A percentile compares a stretch with the other conserved stretches of the same genome.
phyloP scores from a whole-genome alignment of 1,140 invertebrate species.

The Armadillidium nasatum region DNA sequence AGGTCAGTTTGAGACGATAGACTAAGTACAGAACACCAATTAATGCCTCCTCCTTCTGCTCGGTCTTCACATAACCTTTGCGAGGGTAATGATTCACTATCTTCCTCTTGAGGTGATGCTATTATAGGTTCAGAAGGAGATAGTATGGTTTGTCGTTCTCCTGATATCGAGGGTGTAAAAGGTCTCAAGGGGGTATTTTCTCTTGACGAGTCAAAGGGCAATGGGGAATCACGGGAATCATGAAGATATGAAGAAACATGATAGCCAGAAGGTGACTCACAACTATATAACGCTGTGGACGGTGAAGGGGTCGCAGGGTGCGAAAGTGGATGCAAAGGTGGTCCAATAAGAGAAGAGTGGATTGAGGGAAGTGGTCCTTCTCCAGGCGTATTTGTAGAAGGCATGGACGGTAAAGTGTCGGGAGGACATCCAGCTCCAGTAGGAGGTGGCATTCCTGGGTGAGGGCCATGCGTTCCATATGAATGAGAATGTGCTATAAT shows the following conservation, averaged over 20 bases:
- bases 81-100: neutral
- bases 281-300: constrained; percentile 30
- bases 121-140: constrained; percentile 46
- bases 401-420: constrained; percentile 42
- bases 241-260: constrained; percentile 35
- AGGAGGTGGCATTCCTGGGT: constrained; percentile 27
- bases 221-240: constrained; percentile 26
- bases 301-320: constrained; percentile 51
- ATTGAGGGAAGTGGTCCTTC: constrained; percentile 38
- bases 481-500: constrained; percentile 37
- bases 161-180: constrained; percentile 26
- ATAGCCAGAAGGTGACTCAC: constrained; percentile 30
- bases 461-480: constrained; percentile 31
- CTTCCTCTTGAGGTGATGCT: constrained; percentile 68
- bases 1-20: constrained; percentile 75
- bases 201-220: constrained; percentile 47
- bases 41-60: constrained; percentile 62
- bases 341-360: constrained; percentile 35
- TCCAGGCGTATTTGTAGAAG: constrained; percentile 43
- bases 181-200: constrained; percentile 32
- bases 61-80: constrained; percentile 56
- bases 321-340: constrained; percentile 43
- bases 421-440: constrained; percentile 29
- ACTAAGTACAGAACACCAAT: constrained; percentile 84
- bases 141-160: constrained; percentile 25